phyloP scores from a whole-genome alignment of 2,888 invertebrate species.

The Portevinia maculata region DNA sequence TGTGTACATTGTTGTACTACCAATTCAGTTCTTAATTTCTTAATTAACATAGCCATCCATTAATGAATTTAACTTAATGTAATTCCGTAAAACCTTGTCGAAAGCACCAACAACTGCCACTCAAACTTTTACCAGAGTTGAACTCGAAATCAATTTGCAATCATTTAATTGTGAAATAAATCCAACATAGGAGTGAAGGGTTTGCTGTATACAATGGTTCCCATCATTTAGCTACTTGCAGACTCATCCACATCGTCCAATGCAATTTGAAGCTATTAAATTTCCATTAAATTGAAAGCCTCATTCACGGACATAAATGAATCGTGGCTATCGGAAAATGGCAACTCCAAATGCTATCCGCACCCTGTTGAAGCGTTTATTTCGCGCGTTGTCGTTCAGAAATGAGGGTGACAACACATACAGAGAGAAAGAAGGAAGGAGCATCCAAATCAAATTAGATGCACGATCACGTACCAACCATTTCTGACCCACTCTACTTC shows the following conservation, averaged over 20 bases:
- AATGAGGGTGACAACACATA: conserved; percentile 22
- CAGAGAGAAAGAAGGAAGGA: conserved; percentile 33
- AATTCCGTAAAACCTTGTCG: neutral
- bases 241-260: conserved; percentile 26
- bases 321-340: conserved; percentile 70
- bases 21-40: conserved; percentile 14
- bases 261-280: conserved; percentile 73
- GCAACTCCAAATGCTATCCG: conserved; percentile 69
- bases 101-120: conserved; percentile 34
- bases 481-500: conserved; percentile 37
- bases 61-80: conserved; percentile 32
- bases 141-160: conserved; percentile 64
- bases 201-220: neutral
- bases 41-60: conserved; percentile 46
- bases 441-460: conserved; percentile 71
- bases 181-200: conserved; percentile 24
- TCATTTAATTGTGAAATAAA: conserved; percentile 69
- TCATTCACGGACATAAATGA: conserved; percentile 72
- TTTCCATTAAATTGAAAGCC: conserved; percentile 74
- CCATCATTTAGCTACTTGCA: conserved; percentile 32
- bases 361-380: conserved; percentile 63
- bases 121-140: conserved; percentile 26
- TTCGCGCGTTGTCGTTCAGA: conserved; percentile 38
- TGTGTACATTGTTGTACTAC: conserved; percentile 6
- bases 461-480: conserved; percentile 71